Evolutionary conservation across 2,113 vertebrate species (phyloP), one percentile per base, ranked within the genome.

Genomic region (Nibea albiflora): DNA sequence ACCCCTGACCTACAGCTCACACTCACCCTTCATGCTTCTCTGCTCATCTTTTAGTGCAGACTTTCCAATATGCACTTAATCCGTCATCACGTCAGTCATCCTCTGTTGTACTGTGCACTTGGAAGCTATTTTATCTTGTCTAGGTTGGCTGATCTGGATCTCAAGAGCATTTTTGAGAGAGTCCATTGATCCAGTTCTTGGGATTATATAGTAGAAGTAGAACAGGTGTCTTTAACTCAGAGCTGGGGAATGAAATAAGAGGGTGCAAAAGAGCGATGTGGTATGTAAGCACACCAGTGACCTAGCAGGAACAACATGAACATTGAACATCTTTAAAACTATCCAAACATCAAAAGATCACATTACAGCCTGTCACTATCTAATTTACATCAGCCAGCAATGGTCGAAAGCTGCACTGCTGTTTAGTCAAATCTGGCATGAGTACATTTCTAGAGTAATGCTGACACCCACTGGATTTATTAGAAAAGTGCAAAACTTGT

Each of bases 401-500:
- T 31, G 47, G 52, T 39, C 39, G 1, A 75, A 73, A 68, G 47
- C 44, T 64, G 44, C 19, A 67, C 58, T 46, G 9, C 6, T 58
- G 49, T 64, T n/a, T 11, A 5, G n/a, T 68, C 2, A 1, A 50
- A 53, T 17, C 10, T 58, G 44, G 35, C 35, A 63, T 68, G 1
- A 44, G 54, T 20, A 5, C 31, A 82, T 76, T 62, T 20, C 82
- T 35, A 71, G 60, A 46, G 63, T 35, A 80, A 84, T 80, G 50
- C 72, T 91, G 87, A 90, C 91, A 88, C 80, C 89, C 58, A 65
- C 66, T 90, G 92, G 91, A 78, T 10, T n/a, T 49, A 4, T 11
- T 14, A 3, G 46, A 12, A 42, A 69, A 83, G 22, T 90, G 67
- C 84, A 75, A 58, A n/a, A 11, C 1, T 1, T 50, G 11, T 6